These are phyloP conservation scores for Anoura caudifer DNA, from an alignment of 2,113 vertebrate genomes.

Conservation along the genomic window DNA sequence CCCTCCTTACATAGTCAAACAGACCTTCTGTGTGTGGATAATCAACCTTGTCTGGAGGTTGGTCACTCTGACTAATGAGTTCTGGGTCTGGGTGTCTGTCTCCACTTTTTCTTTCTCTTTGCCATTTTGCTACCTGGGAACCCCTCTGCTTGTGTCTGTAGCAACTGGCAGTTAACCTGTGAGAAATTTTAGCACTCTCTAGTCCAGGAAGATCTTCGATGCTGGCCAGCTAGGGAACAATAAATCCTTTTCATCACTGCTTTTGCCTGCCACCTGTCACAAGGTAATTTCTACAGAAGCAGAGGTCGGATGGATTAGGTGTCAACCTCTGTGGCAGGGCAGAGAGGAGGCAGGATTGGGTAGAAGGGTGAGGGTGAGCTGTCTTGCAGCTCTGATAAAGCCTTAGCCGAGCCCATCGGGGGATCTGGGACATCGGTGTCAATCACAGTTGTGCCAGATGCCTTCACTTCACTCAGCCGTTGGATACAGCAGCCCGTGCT, in stretches of 20 bases:
- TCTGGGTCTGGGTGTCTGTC: neutral
- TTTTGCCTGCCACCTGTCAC: neutral
- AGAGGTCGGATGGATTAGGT: neutral
- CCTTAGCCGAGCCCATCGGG: neutral
- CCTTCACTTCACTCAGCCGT: rapidly evolving
- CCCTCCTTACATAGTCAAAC: no score
- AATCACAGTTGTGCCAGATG: neutral
- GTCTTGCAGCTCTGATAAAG: neutral
- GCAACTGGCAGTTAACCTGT: no score
- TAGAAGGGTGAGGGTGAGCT: neutral
- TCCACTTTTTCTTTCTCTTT: no score
- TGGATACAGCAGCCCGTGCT: no score
- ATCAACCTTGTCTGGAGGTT: neutral
- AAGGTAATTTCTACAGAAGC: neutral
- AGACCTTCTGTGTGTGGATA: no score
- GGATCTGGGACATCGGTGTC: neutral
- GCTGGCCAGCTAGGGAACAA: neutral
- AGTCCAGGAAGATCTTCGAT: neutral
- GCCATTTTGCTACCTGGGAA: neutral
- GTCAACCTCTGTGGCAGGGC: neutral
- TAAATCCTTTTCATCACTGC: neutral
- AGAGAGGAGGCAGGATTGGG: neutral
- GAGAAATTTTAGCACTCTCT: neutral
- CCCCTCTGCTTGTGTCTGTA: no score
- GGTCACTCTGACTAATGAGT: neutral